A percentile compares a stretch with the other conserved stretches of the same genome.
These are phyloP conservation scores for Anser cygnoides DNA, from an alignment of 2,113 vertebrate genomes.

Conservation along the genomic window DNA sequence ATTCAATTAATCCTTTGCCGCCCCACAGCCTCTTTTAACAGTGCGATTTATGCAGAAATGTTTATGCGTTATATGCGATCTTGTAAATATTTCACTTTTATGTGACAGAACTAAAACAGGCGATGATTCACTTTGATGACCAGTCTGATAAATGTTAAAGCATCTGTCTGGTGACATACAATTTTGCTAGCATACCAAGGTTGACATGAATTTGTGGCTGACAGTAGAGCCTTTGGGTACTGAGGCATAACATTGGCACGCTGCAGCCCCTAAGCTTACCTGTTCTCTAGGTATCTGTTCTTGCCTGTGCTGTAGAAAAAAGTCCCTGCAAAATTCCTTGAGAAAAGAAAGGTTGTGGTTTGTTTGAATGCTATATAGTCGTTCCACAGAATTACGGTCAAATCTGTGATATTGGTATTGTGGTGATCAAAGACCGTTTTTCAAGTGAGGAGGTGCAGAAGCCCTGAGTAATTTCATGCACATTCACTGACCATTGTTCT, in stretches of 20 bases:
- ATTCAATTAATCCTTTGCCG: not conserved
- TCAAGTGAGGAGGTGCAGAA: not conserved
- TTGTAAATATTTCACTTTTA: not conserved
- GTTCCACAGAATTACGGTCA: not conserved
- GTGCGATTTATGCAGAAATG: not conserved
- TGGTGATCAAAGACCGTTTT: not conserved
- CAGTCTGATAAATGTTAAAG: not conserved
- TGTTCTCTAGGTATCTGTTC: not conserved
- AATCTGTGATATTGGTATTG: not conserved
- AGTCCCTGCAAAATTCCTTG: not conserved
- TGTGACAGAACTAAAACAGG: not conserved
- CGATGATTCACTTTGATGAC: not conserved
- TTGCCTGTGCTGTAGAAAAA: not conserved
- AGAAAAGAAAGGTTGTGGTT: not conserved
- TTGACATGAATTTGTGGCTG: not conserved
- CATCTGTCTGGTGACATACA: not conserved
- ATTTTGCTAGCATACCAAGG: not conserved
- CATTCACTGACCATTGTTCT: not conserved
- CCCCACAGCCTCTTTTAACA: not conserved
- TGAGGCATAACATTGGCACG: rapidly evolving
- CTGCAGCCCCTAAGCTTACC: not conserved
- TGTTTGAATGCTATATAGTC: not conserved
- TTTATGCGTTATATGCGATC: not conserved
- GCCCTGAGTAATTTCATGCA: not conserved
- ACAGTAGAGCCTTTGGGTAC: not conserved